A percentile compares a stretch with the other conserved stretches of the same genome.
phyloP scores from a whole-genome alignment of 2,797 vertebrate genomes.

The Cercopithecus mitis region DNA sequence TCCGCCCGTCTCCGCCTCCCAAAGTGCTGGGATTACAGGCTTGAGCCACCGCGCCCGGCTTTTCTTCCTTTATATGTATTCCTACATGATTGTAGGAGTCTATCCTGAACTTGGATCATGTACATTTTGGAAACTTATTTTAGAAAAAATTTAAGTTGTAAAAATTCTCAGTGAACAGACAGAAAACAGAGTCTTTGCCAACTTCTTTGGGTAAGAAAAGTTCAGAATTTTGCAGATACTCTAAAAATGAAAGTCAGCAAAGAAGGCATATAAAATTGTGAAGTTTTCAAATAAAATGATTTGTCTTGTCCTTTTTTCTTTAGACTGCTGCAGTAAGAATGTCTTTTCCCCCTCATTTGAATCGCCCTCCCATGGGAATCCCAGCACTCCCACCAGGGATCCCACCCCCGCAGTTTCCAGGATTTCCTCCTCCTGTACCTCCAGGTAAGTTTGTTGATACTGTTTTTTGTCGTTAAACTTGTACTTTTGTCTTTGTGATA shows the following conservation, averaged over 20 bases:
- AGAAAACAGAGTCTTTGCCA: constrained; percentile 80
- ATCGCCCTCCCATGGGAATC: constrained; percentile 96
- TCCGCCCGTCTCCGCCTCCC: too few species aligned
- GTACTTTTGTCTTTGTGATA: not conserved
- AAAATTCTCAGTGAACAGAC: constrained; percentile 78
- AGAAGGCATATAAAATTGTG: constrained; percentile 52
- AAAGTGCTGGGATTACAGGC: too few species aligned
- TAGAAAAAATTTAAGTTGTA: constrained; percentile 79
- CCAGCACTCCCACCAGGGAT: constrained; percentile 95
- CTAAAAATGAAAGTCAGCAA: constrained; percentile 78
- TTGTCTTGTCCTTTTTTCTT: constrained; percentile 67
- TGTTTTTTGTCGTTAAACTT: not conserved
- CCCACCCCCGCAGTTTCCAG: constrained; percentile 96
- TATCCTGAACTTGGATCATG: constrained; percentile 76
- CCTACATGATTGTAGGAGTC: constrained; percentile 77
- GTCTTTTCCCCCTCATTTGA: constrained; percentile 99
- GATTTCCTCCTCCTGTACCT: constrained; percentile 94
- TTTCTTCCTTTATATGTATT: constrained; percentile 80
- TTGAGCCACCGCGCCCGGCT: not conserved
- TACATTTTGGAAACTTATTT: constrained; percentile 80
- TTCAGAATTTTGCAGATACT: constrained; percentile 79
- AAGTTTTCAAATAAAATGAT: constrained; percentile 68
- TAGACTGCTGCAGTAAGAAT: constrained; percentile 89
- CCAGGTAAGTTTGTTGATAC: constrained; percentile 86
- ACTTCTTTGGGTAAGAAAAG: constrained; percentile 79